Conservation (phyloP, 1,140 invertebrate genomes). For the Drosophila pseudoananassae region DNA sequence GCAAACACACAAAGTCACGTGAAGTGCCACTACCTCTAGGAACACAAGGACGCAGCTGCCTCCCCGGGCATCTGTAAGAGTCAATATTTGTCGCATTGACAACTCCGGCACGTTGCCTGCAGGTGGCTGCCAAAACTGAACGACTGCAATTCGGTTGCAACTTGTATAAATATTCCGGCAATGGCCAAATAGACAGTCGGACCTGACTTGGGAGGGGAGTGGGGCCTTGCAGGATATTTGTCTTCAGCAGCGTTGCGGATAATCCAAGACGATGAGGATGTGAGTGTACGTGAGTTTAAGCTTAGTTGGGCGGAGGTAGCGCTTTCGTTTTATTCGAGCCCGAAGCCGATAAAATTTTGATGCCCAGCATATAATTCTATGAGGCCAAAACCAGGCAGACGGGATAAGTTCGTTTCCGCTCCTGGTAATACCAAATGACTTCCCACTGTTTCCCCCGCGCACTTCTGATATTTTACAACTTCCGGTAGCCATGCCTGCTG, state of each 20-base stretch:
- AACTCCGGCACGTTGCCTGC: conserved; percentile 34
- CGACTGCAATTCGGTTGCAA: conserved; percentile 34
- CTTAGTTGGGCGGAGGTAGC: conserved; percentile 7
- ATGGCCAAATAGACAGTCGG: conserved; percentile 25
- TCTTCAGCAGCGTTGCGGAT: conserved; percentile 33
- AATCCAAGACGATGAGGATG: conserved; percentile 33
- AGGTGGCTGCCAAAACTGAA: conserved; percentile 34
- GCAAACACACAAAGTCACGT: no score
- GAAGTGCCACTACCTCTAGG: background rate
- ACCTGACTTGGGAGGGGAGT: no score
- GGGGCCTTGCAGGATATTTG: background rate
- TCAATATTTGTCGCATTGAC: conserved; percentile 46
- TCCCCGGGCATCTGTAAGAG: conserved; percentile 47
- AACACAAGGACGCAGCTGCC: background rate
- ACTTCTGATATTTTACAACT: conserved; percentile 75
- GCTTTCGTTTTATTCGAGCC: conserved; percentile 56
- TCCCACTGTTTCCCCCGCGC: conserved; percentile 54
- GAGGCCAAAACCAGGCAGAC: conserved; percentile 27
- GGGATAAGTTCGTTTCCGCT: conserved; percentile 13
- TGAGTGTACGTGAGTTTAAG: conserved; percentile 23
- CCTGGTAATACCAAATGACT: conserved; percentile 34
- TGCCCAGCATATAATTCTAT: conserved; percentile 55
- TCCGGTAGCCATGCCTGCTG: conserved; percentile 44
- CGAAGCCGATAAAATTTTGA: conserved; percentile 53
- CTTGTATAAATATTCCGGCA: conserved; percentile 38